Conservation (phyloP, 2,888 invertebrate genomes). For the Oscheius sp. region DNA sequence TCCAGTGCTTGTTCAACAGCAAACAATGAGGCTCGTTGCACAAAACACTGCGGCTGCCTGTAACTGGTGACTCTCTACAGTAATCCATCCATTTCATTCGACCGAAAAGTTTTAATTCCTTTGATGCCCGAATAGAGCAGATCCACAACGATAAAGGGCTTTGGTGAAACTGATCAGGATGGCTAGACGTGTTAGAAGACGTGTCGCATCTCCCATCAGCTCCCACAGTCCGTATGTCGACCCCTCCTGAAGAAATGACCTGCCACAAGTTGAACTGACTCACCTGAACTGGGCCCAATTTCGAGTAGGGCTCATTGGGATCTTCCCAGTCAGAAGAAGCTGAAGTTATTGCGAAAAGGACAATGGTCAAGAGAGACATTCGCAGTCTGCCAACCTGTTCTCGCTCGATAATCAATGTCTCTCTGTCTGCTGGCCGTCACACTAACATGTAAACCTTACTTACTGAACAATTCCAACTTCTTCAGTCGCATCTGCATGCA, state of each 20-base stretch:
- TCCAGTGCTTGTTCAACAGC: slow-evolving; percentile 11
- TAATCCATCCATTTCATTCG: too few species aligned
- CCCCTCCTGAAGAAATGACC: not conserved
- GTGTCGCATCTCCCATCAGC: slow-evolving; percentile 3
- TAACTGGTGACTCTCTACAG: too few species aligned
- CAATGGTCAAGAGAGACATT: slow-evolving; percentile 9
- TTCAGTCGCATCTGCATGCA: slow-evolving; percentile 16
- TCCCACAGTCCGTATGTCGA: slow-evolving; percentile 13
- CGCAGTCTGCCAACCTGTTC: slow-evolving; percentile 8
- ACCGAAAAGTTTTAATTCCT: too few species aligned
- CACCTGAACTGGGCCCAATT: not conserved
- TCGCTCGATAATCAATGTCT: slow-evolving; percentile 27
- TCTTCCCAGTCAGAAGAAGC: slow-evolving; percentile 25
- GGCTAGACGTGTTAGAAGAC: slow-evolving; percentile 1
- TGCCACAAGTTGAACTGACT: not conserved
- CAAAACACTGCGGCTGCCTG: slow-evolving; percentile 18
- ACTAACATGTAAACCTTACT: not conserved
- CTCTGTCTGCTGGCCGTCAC: slow-evolving; percentile 11
- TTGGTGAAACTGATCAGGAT: slow-evolving; percentile 23
- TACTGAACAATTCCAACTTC: not conserved
- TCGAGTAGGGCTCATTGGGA: slow-evolving; percentile 36
- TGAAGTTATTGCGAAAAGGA: not conserved
- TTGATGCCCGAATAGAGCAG: too few species aligned
- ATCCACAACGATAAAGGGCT: slow-evolving; percentile 18
- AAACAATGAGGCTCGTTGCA: slow-evolving; percentile 7